A percentile compares a stretch with the other conserved stretches of the same genome.
phyloP scores from a whole-genome alignment of 2,113 vertebrate species.

The Orycteropus afer region DNA sequence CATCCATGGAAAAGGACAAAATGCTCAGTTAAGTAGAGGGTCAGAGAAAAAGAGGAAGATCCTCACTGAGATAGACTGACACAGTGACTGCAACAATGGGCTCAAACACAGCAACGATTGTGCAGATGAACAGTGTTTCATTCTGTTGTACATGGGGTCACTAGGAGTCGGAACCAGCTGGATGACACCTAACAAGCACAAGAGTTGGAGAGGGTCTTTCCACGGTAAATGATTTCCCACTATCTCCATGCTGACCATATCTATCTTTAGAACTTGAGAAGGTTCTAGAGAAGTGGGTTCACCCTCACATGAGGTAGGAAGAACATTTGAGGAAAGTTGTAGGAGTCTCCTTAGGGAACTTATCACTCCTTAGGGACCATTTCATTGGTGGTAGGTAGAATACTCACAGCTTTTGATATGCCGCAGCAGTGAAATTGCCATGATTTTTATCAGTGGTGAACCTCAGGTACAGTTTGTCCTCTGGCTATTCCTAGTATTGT shows the following conservation, averaged over 20 bases:
- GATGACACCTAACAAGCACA: too few relatives aligned
- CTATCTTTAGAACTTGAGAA: not conserved
- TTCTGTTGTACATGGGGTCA: too few relatives aligned
- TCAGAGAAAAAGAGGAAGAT: too few relatives aligned
- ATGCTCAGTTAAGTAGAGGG: too few relatives aligned
- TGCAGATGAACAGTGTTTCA: too few relatives aligned
- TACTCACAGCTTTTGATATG: slow-evolving; percentile 8
- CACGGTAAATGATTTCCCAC: not conserved
- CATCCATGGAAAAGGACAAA: too few relatives aligned
- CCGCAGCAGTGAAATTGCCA: not conserved
- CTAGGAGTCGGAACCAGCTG: too few relatives aligned
- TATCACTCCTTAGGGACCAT: not conserved
- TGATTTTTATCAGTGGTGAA: not conserved
- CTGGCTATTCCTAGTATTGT: not conserved
- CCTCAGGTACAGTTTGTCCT: not conserved
- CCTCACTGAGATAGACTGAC: too few relatives aligned
- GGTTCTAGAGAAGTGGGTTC: not conserved
- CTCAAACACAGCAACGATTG: too few relatives aligned
- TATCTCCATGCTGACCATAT: not conserved
- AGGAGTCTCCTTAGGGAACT: not conserved
- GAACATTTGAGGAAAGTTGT: not conserved
- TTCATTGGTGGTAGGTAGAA: not conserved
- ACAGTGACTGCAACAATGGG: too few relatives aligned
- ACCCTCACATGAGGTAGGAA: not conserved
- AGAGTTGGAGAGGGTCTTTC: not conserved